These are phyloP conservation scores for Megamerina dolium DNA, from an alignment of 2,888 invertebrate genomes.

Conservation along the genomic window DNA sequence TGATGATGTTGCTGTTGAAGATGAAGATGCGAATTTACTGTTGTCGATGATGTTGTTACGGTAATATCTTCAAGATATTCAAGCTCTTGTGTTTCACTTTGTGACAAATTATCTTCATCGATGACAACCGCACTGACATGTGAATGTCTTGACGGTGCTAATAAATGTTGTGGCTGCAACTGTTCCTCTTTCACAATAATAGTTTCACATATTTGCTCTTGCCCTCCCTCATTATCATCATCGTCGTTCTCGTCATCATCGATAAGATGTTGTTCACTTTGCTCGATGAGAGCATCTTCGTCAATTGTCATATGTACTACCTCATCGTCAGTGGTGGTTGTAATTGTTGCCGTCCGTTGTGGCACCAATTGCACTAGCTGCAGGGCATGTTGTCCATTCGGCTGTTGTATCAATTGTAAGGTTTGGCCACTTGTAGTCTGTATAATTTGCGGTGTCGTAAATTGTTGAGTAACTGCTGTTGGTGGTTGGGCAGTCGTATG, in stretches of 20 bases:
- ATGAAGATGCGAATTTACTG: too few species aligned
- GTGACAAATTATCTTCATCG: slow-evolving; percentile 40
- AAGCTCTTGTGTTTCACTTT: slow-evolving; percentile 38
- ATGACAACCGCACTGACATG: slow-evolving; percentile 29
- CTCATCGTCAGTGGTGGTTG: slow-evolving; percentile 10
- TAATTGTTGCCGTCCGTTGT: slow-evolving; percentile 23
- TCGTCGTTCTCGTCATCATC: slow-evolving; percentile 38
- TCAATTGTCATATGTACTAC: slow-evolving; percentile 25
- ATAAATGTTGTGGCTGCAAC: slow-evolving; percentile 28
- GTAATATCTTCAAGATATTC: slow-evolving; percentile 42
- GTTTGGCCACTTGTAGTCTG: slow-evolving; percentile 45
- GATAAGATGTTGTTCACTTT: slow-evolving; percentile 35
- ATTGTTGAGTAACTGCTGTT: slow-evolving; percentile 24
- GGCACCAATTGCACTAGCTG: slow-evolving; percentile 39
- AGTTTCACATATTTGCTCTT: slow-evolving; percentile 37
- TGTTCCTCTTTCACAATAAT: slow-evolving; percentile 40
- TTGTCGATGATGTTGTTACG: slow-evolving; percentile 28
- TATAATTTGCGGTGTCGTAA: slow-evolving; percentile 36
- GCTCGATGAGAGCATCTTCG: slow-evolving; percentile 31
- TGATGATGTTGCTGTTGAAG: slow-evolving; percentile 19
- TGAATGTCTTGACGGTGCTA: slow-evolving; percentile 22
- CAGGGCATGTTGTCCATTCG: slow-evolving; percentile 44
- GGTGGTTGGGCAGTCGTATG: slow-evolving; percentile 13
- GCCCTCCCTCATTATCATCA: slow-evolving; percentile 37
- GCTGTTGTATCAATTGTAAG: slow-evolving; percentile 47